Base-by-base conservation (phyloP, 2,888 invertebrate species). In the Synergus itoensis region DNA sequence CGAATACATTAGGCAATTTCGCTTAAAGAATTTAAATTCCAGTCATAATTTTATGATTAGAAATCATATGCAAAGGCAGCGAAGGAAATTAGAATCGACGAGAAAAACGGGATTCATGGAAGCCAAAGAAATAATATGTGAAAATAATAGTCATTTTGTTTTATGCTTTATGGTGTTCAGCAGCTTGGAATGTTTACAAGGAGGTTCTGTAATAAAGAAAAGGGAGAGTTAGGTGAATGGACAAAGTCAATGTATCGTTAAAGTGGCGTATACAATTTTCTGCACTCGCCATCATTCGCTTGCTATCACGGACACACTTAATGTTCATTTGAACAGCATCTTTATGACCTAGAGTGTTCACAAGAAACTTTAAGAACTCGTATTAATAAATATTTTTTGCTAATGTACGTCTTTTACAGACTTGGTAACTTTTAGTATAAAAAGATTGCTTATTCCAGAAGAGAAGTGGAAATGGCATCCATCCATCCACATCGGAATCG, bases 371-470 rank as follows among this genome's bases (percentile, higher is more conserved):
- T 73, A 36, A 73, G 69, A 4, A 53, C 69, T 28, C 48, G 69
- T 73, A 73, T 73, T 73, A 73, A 73, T 73, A 73, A 45, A 48
- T 28, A 48, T 11, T 73, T 73, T 73, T 73, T 73, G 28, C 69
- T 16, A 28, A 73, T 53, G 9, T 53, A 69, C 28, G 48, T 53
- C 69, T 73, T 48, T 48, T 28, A 14, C 16, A 48, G 48, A 36
- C 69, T 73, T 73, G 69, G 69, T 73, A 73, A 73, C 48, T 73
- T 53, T 28, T 16, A 73, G 48, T 53, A 73, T 53, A 53, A 73
- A 45, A 53, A 73, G 48, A 36, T 36, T 28, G 16, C 69, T 73
- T 57, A 18, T 18, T 73, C n/a, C 18, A 53, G 18, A 73, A 48
- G 48, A 73, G 53, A 57, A 57, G 40, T 48, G 73, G 40, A 53